A percentile compares a stretch with the other conserved stretches of the same genome.
These are phyloP conservation scores for Metopia argyrocephala DNA, from an alignment of 2,888 invertebrate species.

Conservation along the genomic window DNA sequence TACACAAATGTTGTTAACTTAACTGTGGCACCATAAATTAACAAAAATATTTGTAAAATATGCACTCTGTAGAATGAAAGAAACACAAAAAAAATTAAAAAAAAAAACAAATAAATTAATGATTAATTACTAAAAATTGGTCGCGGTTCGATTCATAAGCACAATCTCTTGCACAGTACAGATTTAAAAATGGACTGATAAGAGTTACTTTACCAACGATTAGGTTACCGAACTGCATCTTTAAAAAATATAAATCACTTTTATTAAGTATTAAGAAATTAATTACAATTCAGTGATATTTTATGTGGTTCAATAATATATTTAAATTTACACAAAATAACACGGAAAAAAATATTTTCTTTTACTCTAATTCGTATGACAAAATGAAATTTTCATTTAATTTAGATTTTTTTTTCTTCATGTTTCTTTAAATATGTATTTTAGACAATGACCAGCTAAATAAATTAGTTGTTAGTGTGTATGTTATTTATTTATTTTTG, in stretches of 20 bases:
- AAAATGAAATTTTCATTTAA: not conserved
- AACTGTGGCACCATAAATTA: conserved; percentile 57
- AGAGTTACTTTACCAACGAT: conserved; percentile 9
- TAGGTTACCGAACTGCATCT: conserved; percentile 30
- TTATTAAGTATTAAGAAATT: conserved; percentile 61
- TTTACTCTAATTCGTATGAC: not conserved
- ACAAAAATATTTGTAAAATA: conserved; percentile 43
- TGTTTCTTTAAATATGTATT: too few relatives aligned
- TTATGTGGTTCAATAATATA: conserved; percentile 4
- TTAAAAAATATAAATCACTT: conserved; percentile 61
- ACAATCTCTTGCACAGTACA: conserved; percentile 18
- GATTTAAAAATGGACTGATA: conserved; percentile 34
- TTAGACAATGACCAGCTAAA: too few relatives aligned
- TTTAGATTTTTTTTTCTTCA: not conserved
- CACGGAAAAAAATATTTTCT: not conserved
- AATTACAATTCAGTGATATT: conserved; percentile 29
- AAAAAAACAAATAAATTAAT: too few relatives aligned
- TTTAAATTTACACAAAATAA: not conserved
- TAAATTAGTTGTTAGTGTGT: not conserved
- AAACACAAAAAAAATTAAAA: conserved; percentile 14
- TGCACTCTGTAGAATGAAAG: conserved; percentile 25
- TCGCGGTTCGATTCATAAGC: conserved; percentile 29
- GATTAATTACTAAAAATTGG: conserved; percentile 52
- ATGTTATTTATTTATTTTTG: conserved; percentile 2
- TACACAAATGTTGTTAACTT: conserved; percentile 16